Percentiles rank a stretch among this genome's conserved stretches.
These are phyloP conservation scores for Xyrichtys novacula DNA, from an alignment of 2,797 vertebrate species.

Conservation along the genomic window DNA sequence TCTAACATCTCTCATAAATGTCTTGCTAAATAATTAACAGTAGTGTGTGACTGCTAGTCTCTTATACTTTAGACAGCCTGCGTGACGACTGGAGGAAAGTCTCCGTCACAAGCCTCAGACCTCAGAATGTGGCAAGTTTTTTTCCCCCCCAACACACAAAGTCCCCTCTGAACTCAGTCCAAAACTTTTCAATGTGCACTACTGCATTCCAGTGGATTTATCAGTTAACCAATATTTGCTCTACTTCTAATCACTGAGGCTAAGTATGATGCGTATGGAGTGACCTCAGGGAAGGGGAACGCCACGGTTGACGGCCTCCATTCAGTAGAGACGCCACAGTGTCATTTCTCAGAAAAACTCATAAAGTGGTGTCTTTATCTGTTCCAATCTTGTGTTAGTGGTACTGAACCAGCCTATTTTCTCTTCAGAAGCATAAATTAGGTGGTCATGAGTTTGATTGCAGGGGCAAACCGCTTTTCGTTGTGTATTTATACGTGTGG, in stretches of 20 bases:
- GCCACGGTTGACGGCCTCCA: conserved; percentile 27
- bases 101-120: conserved; percentile 52
- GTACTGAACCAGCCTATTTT: conserved; percentile 19
- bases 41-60: background rate
- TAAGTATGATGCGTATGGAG: conserved; percentile 60
- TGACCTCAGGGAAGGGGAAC: conserved; percentile 50
- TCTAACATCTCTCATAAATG: conserved; percentile 13
- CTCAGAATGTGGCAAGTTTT: conserved; percentile 49
- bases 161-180: conserved; percentile 49
- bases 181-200: conserved; percentile 48
- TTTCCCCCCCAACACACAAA: conserved; percentile 28
- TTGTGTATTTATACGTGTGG: background rate
- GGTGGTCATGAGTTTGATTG: conserved; percentile 60
- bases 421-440: conserved; percentile 47
- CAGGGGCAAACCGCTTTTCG: conserved; percentile 19
- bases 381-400: conserved; percentile 31
- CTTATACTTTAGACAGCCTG: background rate
- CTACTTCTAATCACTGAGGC: conserved; percentile 69
- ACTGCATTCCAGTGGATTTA: conserved; percentile 75
- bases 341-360: conserved; percentile 33
- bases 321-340: conserved; percentile 39
- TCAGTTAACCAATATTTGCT: conserved; percentile 81
- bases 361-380: conserved; percentile 48
- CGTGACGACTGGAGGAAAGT: conserved; percentile 14
- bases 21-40: background rate